phyloP scores from a whole-genome alignment of 2,113 vertebrate species.

The Pluvialis apricaria region DNA sequence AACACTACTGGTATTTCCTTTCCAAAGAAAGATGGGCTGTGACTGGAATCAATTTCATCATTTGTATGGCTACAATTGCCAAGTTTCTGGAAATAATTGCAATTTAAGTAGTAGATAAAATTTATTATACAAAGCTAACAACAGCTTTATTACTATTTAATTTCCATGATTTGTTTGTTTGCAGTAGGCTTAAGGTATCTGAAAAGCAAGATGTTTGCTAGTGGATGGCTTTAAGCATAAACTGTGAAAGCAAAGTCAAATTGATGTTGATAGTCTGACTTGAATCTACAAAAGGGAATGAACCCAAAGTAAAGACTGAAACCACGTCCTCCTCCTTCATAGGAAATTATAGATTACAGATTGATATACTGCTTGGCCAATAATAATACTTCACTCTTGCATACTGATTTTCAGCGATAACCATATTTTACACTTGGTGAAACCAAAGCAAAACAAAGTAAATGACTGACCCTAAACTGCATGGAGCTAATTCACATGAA shows the following conservation, averaged over 20 bases:
- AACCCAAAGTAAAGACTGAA: background rate
- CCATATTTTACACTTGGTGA: background rate
- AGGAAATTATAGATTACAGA: background rate
- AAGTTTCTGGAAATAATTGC: constrained; percentile 70
- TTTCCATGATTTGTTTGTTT: constrained; percentile 69
- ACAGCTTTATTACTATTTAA: constrained; percentile 68
- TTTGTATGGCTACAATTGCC: constrained; percentile 56
- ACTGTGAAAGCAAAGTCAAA: background rate
- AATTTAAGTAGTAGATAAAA: constrained; percentile 66
- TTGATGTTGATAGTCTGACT: background rate
- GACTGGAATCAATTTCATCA: constrained; percentile 70
- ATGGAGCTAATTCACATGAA: background rate
- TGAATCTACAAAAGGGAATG: background rate
- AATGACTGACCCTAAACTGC: background rate
- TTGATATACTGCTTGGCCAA: background rate
- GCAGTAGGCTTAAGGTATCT: constrained; percentile 21
- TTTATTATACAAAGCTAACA: constrained; percentile 57
- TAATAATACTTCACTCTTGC: background rate
- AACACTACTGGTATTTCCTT: constrained; percentile 68
- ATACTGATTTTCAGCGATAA: background rate
- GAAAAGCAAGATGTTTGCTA: constrained; percentile 25
- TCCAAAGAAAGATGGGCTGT: constrained; percentile 59
- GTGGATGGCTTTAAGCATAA: background rate
- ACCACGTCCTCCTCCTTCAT: background rate
- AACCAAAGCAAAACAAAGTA: background rate